Conservation (phyloP, 2,888 invertebrate genomes). For the Oeneis ivallda region DNA sequence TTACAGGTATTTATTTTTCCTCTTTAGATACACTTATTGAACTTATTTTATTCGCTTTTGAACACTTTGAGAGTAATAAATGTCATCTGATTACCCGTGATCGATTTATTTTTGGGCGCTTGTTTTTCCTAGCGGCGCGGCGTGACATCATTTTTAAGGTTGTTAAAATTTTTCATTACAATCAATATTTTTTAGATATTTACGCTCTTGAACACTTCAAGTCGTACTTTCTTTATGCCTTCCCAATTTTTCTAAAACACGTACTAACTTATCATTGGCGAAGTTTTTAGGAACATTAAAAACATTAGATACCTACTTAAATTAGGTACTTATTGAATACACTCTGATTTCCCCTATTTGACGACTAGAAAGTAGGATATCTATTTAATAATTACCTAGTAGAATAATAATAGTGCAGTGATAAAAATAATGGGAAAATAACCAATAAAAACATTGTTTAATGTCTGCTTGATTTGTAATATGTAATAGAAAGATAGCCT, state of each 20-base stretch:
- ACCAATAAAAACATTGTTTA: no score
- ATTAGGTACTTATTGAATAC: no score
- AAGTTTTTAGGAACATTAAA: no score
- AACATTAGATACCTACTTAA: no score
- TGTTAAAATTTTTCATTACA: conserved; percentile 22
- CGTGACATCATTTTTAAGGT: conserved; percentile 39
- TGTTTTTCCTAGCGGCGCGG: conserved; percentile 34
- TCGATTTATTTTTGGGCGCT: conserved; percentile 36
- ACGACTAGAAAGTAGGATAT: no score
- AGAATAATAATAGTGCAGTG: no score
- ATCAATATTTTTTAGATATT: not conserved
- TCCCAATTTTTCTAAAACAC: not conserved
- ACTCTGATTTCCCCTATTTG: no score
- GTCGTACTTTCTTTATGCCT: not conserved
- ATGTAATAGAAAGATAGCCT: no score
- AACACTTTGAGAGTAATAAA: not conserved
- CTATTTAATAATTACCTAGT: no score
- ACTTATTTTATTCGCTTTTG: not conserved
- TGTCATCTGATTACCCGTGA: conserved; percentile 22
- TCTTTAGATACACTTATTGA: not conserved
- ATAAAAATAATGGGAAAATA: no score
- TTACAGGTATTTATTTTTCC: conserved; percentile 2
- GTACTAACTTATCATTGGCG: no score
- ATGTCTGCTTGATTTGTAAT: no score
- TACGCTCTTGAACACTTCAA: not conserved